phyloP scores from a whole-genome alignment of 2,113 vertebrate genomes.

The Eupsittula cactorum region DNA sequence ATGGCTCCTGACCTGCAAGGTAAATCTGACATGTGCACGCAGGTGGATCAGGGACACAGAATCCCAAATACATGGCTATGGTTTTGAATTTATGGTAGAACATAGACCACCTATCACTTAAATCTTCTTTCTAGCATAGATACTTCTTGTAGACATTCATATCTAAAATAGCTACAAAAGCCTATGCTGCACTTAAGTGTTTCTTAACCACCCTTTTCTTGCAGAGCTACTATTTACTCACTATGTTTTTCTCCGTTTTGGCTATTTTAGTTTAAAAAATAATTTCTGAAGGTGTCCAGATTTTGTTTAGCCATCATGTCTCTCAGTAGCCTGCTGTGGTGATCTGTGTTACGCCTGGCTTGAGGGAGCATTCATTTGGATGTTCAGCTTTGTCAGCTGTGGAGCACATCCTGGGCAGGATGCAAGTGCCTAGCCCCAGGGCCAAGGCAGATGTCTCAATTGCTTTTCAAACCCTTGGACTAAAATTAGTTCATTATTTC shows the following conservation, averaged over 20 bases:
- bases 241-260: fast-evolving
- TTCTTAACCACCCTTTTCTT: background rate
- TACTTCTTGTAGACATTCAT: fast-evolving
- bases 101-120: background rate
- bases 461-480: background rate
- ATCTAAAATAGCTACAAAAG: background rate
- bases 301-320: conserved; percentile 3
- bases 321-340: background rate
- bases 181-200: background rate
- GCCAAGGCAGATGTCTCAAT: conserved; percentile 32
- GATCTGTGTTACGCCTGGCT: background rate
- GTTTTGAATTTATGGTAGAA: background rate
- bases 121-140: background rate
- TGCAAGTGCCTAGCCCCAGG: background rate
- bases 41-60: background rate
- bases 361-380: background rate
- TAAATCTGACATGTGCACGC: fast-evolving
- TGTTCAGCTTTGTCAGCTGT: background rate
- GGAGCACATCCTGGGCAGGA: background rate
- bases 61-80: background rate
- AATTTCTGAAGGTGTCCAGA: background rate
- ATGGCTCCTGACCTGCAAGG: background rate
- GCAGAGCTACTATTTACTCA: background rate
- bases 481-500: conserved; percentile 11
- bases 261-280: background rate